Percentiles rank a stretch among this genome's conserved stretches.
Conservation (phyloP, 2,113 vertebrate species). For the Tricholaema leucomelas region DNA sequence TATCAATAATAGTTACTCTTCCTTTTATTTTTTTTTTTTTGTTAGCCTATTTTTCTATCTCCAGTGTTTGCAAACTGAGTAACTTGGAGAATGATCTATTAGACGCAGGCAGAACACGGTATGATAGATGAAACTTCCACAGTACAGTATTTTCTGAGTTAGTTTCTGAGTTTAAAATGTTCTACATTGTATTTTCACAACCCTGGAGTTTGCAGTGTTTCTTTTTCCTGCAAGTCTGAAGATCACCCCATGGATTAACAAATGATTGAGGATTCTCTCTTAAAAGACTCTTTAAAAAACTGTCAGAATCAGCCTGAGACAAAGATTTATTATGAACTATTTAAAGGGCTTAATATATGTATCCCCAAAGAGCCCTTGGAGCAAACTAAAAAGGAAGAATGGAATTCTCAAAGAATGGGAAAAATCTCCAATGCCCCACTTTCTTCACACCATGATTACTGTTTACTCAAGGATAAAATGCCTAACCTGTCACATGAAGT, state of each 20-base stretch:
- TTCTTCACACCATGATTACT: slow-evolving; percentile 83
- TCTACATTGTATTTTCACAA: slow-evolving; percentile 67
- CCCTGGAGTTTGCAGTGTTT: slow-evolving; percentile 69
- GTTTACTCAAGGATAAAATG: slow-evolving; percentile 84
- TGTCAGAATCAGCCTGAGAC: slow-evolving; percentile 87
- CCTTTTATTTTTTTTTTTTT: neutral
- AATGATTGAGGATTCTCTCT: slow-evolving; percentile 86
- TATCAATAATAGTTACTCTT: slow-evolving; percentile 44
- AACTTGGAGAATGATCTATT: slow-evolving; percentile 39
- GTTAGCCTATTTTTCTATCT: neutral
- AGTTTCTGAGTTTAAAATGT: slow-evolving; percentile 70
- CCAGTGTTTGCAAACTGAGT: neutral
- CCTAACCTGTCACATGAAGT: slow-evolving; percentile 80
- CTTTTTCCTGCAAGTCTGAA: slow-evolving; percentile 76
- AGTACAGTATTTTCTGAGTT: slow-evolving; percentile 51
- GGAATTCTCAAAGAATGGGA: slow-evolving; percentile 84
- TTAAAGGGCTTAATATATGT: slow-evolving; percentile 90
- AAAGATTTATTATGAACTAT: slow-evolving; percentile 90
- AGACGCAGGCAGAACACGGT: slow-evolving; percentile 11
- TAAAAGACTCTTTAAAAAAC: slow-evolving; percentile 87
- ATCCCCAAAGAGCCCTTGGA: slow-evolving; percentile 87
- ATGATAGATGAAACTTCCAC: slow-evolving; percentile 17
- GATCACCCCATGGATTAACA: slow-evolving; percentile 84
- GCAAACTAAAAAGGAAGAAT: slow-evolving; percentile 86
- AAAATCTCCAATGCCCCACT: slow-evolving; percentile 82